phyloP scores from a whole-genome alignment of 2,797 vertebrate species.

The Cossypha polioptera region DNA sequence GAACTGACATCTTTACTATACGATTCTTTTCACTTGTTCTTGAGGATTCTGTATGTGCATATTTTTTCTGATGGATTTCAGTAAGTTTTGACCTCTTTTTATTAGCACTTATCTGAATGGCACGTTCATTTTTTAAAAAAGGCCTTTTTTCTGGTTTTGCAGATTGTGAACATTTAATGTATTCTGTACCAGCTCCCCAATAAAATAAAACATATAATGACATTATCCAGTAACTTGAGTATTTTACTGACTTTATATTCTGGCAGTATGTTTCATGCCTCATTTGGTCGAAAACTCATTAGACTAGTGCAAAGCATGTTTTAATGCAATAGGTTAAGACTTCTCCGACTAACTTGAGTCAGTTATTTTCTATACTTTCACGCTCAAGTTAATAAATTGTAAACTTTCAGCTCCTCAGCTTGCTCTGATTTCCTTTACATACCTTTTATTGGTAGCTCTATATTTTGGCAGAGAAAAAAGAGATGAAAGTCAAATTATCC shows the following conservation, averaged over 20 bases:
- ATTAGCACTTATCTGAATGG: conserved; percentile 31
- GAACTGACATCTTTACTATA: background rate
- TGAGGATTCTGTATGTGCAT: background rate
- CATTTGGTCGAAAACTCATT: conserved; percentile 78
- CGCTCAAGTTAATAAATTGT: conserved; percentile 69
- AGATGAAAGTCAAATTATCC: conserved; percentile 68
- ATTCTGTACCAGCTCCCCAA: conserved; percentile 44
- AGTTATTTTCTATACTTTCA: conserved; percentile 68
- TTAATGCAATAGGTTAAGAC: conserved; percentile 71
- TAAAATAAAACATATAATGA: conserved; percentile 74
- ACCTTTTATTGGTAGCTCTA: conserved; percentile 44
- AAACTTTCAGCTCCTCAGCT: conserved; percentile 48
- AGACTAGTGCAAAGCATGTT: conserved; percentile 64
- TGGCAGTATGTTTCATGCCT: conserved; percentile 73
- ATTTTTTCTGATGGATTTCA: conserved; percentile 1
- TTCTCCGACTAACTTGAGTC: conserved; percentile 57
- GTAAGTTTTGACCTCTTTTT: background rate
- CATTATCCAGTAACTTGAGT: conserved; percentile 69
- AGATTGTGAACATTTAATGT: conserved; percentile 55
- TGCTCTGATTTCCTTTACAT: conserved; percentile 64
- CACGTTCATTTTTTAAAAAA: conserved; percentile 14
- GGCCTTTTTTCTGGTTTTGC: background rate
- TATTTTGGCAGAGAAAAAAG: conserved; percentile 57
- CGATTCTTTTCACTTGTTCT: background rate
- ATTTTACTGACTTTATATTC: conserved; percentile 74